Conservation (phyloP, 1,140 invertebrate genomes). For the Ladona fulva region DNA sequence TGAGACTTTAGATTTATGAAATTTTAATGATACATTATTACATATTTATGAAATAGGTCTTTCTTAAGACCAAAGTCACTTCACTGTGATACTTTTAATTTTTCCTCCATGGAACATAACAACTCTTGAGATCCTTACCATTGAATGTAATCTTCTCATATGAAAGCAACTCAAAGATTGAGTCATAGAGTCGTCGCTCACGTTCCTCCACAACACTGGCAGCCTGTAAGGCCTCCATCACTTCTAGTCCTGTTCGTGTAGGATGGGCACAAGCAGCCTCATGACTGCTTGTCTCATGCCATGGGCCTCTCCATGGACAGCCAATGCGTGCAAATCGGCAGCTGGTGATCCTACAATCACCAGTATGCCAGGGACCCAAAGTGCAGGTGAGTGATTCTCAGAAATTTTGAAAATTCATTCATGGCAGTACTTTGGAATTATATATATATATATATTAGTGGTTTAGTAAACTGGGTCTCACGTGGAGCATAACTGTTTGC, state of each 20-base stretch:
- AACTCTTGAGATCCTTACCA: conserved; percentile 46
- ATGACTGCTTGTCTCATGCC: conserved; percentile 70
- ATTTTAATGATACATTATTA: too few species aligned
- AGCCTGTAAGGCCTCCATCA: conserved; percentile 67
- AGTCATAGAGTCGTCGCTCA: conserved; percentile 63
- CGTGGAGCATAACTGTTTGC: too few species aligned
- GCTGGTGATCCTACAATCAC: conserved; percentile 55
- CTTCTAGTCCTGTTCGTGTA: conserved; percentile 67
- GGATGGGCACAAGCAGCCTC: conserved; percentile 73
- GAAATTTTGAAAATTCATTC: not conserved
- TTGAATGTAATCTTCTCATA: conserved; percentile 92
- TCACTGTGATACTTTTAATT: too few species aligned
- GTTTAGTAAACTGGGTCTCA: too few species aligned
- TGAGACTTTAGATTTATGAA: too few species aligned
- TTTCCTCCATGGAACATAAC: too few species aligned
- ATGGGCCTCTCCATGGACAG: conserved; percentile 83
- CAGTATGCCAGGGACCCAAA: conserved; percentile 10
- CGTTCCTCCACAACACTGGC: conserved; percentile 54
- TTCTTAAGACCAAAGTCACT: too few species aligned
- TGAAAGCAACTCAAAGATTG: conserved; percentile 79
- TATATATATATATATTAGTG: too few species aligned
- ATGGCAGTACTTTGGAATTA: too few species aligned
- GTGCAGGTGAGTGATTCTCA: not conserved
- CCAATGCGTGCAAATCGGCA: conserved; percentile 84
- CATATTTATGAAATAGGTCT: too few species aligned